Conservation (phyloP, 2,797 vertebrate genomes). For the Pseudochirops cupreus region DNA sequence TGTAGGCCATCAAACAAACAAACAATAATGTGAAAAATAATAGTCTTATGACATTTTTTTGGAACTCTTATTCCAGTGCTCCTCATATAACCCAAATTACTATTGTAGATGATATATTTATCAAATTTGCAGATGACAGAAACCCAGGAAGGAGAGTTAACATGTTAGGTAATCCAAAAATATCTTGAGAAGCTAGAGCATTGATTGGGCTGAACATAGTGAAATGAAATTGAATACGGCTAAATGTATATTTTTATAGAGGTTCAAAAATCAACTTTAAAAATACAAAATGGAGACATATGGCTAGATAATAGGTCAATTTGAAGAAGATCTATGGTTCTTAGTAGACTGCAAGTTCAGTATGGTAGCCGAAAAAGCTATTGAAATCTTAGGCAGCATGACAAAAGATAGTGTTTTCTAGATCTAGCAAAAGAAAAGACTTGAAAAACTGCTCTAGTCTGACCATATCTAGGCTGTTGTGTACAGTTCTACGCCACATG, state of each 20-base stretch:
- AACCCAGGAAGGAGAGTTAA: background rate
- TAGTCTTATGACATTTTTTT: background rate
- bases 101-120: background rate
- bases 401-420: background rate
- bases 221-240: background rate
- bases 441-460: background rate
- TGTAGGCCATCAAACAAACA: conserved; percentile 4
- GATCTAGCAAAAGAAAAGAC: background rate
- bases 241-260: background rate
- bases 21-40: background rate
- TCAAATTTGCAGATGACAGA: background rate
- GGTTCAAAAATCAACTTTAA: background rate
- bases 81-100: conserved; percentile 23
- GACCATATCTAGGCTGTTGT: background rate
- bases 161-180: background rate
- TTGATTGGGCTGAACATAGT: background rate
- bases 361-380: background rate
- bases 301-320: background rate
- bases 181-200: background rate
- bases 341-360: background rate
- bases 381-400: background rate
- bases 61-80: conserved; percentile 43
- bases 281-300: background rate
- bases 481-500: background rate
- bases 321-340: background rate